A percentile compares a stretch with the other conserved stretches of the same genome.
Conservation (phyloP, 2,113 vertebrate genomes). For the Phoenicopterus ruber region DNA sequence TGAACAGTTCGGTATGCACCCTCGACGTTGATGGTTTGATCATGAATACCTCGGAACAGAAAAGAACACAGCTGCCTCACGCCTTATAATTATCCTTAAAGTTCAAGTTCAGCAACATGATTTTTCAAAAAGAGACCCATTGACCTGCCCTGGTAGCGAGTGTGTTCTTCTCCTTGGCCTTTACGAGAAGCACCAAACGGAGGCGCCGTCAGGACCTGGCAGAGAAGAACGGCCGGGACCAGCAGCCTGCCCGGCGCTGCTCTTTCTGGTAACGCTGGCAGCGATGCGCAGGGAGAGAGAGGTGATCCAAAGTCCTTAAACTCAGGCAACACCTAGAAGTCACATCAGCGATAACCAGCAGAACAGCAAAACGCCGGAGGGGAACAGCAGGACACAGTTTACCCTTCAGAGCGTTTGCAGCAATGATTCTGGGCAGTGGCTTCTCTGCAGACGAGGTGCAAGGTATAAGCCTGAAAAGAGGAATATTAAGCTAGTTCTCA, state of each 20-base stretch:
- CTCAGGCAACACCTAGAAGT: background rate
- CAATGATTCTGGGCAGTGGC: rapidly evolving
- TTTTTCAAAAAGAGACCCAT: background rate
- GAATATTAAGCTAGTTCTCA: background rate
- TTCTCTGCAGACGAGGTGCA: background rate
- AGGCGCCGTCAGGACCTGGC: rapidly evolving
- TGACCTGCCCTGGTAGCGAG: rapidly evolving
- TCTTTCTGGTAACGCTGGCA: rapidly evolving
- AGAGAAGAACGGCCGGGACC: rapidly evolving
- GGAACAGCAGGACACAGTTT: background rate
- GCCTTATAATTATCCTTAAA: background rate
- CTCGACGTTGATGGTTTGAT: background rate
- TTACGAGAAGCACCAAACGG: rapidly evolving
- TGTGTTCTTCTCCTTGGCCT: background rate
- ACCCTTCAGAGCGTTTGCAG: background rate
- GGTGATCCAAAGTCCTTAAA: background rate
- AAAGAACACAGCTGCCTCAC: background rate
- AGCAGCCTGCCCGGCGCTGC: rapidly evolving
- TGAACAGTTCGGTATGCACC: background rate
- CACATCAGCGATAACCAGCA: background rate
- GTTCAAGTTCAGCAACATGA: background rate
- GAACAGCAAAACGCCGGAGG: background rate
- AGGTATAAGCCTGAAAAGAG: background rate
- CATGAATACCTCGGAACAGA: background rate
- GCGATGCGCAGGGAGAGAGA: background rate